Base-by-base conservation (phyloP, 2,113 vertebrate genomes). In the Ceratotherium simum region DNA sequence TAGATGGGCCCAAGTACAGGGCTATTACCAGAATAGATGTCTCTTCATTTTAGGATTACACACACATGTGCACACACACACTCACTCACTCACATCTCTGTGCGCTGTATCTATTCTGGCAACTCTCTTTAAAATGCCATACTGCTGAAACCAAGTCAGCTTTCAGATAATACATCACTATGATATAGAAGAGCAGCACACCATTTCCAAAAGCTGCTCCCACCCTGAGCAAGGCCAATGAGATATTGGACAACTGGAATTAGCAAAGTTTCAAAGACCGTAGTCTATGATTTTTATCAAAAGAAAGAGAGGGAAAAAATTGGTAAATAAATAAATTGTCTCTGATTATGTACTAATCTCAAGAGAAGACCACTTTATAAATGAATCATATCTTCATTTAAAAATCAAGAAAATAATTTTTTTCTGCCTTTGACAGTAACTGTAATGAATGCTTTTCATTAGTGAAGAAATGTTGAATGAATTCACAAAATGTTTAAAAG, bases 1-100 rank as follows among this genome's bases (percentile, higher is more conserved):
- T 94, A 93, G 89, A 97, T 92, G 86, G 62, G 91, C 84, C 73
- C 72, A 95, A 94, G 39, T 23, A 91, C 56, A 94, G 11, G 75
- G 62, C 70, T 97, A 79, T 95, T 98, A 81, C 56, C 5, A 87
- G 75, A 98, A 98, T 58, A 81, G 54, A 96, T 97, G 92, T 78
- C 16, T 97, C 85, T 90, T 82, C 78, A 70, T 29, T 96, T 98
- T 89, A 91, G 65, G 36, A 92, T 83, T 83, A 95, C 27, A 10
- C 11, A 67, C 39, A 86, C 13, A 33, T 11, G 25, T 36, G 21
- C n/a, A 75, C 88, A 72, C 46, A 54, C 69, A 62, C 18, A 42
- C 21, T 6, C 42, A 27, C 29, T 13, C 18, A 58, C 10, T 42
- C 62, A 60, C 25, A 25, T 2, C 42, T 70, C 36, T 72, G 54